A percentile compares a stretch with the other conserved stretches of the same genome.
Evolutionary conservation across 1,140 invertebrate genomes (phyloP).

Genomic region (Phocides pigmalion): DNA sequence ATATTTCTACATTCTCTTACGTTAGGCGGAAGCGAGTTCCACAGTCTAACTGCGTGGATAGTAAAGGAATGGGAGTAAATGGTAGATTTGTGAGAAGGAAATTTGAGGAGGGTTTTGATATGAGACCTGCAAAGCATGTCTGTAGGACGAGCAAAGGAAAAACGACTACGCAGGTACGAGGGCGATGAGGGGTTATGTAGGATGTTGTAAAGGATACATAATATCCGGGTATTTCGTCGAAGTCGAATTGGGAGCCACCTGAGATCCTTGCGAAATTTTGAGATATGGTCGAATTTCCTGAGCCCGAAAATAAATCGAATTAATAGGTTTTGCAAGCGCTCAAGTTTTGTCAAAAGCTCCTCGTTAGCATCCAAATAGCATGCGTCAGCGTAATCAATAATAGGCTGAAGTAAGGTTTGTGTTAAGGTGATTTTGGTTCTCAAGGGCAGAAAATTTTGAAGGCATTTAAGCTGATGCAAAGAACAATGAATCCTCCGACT

Average conservation of each 20-base stretch:
- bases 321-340: conserved; percentile 4
- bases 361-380: conserved; percentile 13
- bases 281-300: conserved; percentile 18
- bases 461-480: too few relatives aligned
- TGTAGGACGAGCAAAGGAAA: not conserved
- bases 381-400: not conserved
- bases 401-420: not conserved
- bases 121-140: not conserved
- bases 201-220: conserved; percentile 14
- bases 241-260: conserved; percentile 26
- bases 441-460: too few relatives aligned
- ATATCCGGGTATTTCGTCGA: conserved; percentile 14
- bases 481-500: too few relatives aligned
- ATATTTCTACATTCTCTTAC: not conserved
- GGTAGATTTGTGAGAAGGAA: not conserved
- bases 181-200: conserved; percentile 11
- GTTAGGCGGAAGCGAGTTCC: not conserved
- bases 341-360: not conserved
- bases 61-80: not conserved
- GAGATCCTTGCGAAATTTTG: conserved; percentile 15
- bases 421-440: not conserved
- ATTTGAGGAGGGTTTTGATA: not conserved
- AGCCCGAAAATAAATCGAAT: conserved; percentile 20
- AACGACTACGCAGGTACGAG: conserved; percentile 2
- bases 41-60: not conserved